Evolutionary conservation across 2,888 invertebrate genomes (phyloP).

Genomic region (Ypsolopha sequella): DNA sequence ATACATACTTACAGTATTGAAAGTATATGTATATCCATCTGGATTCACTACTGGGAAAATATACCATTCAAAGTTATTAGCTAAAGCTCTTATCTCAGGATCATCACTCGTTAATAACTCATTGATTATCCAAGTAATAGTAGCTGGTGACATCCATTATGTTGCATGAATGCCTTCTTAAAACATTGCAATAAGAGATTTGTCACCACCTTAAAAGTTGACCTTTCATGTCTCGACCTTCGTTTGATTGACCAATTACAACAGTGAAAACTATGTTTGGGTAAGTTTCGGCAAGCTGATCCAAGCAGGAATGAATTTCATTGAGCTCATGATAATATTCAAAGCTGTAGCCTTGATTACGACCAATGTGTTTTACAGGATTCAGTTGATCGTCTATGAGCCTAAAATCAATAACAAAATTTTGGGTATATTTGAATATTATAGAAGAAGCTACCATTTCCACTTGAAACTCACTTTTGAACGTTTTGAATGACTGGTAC

Average conservation of each 20-base stretch:
- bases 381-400: constrained; percentile 59
- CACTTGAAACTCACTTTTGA: constrained; percentile 33
- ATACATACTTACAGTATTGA: constrained; percentile 47
- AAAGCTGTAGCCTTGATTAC: not conserved
- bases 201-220: constrained; percentile 41
- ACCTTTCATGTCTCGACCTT: constrained; percentile 73
- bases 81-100: constrained; percentile 44
- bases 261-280: constrained; percentile 60
- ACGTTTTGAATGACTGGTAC: constrained; percentile 29
- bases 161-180: constrained; percentile 78
- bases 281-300: constrained; percentile 54
- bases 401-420: constrained; percentile 28
- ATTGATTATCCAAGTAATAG: constrained; percentile 72
- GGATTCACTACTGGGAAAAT: constrained; percentile 74
- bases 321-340: constrained; percentile 66
- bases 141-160: constrained; percentile 79
- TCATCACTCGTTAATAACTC: constrained; percentile 65
- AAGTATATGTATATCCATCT: constrained; percentile 73
- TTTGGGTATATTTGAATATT: not conserved
- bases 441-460: not conserved
- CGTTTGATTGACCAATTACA: constrained; percentile 70
- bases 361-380: constrained; percentile 14
- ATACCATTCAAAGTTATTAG: constrained; percentile 75
- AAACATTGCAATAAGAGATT: constrained; percentile 61
- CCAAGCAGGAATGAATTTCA: constrained; percentile 72